phyloP scores from a whole-genome alignment of 2,797 vertebrate genomes.

The Microctenopoma steveboyesi region DNA sequence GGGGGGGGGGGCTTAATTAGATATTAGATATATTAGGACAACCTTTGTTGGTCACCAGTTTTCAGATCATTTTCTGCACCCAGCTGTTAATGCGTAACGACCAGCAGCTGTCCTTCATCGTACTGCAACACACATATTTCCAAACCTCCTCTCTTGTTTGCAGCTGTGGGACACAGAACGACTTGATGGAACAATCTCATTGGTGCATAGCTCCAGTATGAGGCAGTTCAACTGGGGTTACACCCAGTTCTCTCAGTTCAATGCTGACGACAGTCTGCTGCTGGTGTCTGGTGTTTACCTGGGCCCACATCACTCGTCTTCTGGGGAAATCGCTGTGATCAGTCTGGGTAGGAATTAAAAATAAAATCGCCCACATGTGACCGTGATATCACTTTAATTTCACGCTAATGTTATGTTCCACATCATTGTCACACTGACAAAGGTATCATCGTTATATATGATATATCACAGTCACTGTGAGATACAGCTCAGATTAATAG shows the following conservation, averaged over 20 bases:
- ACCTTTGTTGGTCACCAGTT: background rate
- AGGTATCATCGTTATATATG: background rate
- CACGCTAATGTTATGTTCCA: too few species aligned
- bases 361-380: background rate
- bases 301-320: constrained; percentile 92
- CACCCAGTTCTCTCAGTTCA: constrained; percentile 99
- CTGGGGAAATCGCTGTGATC: constrained; percentile 95
- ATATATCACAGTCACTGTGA: background rate
- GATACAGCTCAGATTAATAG: background rate
- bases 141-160: background rate
- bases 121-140: background rate
- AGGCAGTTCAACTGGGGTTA: constrained; percentile 97
- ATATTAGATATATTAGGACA: background rate
- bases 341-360: constrained; percentile 87
- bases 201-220: constrained; percentile 97
- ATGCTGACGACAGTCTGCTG: constrained; percentile 92
- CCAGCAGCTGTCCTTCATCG: background rate
- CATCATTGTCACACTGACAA: background rate
- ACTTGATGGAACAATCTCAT: constrained; percentile 83
- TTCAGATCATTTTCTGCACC: background rate
- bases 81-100: background rate
- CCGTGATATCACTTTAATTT: constrained; percentile 2
- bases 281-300: constrained; percentile 96
- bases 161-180: constrained; percentile 94
- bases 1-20: too few species aligned